These are phyloP conservation scores for Oxystoma pomonae DNA, from an alignment of 2,888 invertebrate species.

Conservation along the genomic window DNA sequence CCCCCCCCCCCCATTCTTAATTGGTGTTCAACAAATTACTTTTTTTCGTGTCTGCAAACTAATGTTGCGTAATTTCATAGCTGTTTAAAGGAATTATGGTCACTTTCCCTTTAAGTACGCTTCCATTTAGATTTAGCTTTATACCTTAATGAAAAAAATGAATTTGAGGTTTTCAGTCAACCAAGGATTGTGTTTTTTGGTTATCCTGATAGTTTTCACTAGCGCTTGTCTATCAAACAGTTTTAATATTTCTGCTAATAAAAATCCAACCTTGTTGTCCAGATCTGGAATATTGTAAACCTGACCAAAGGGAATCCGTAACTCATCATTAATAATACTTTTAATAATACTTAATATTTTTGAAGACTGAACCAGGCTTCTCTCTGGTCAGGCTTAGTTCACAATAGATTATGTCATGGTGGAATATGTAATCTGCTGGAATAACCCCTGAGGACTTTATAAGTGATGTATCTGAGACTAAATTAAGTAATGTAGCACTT, in stretches of 20 bases:
- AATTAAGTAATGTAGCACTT: not conserved
- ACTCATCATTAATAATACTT: not conserved
- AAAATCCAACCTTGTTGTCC: too few species aligned
- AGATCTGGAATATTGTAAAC: slow-evolving; percentile 3
- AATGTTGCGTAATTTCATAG: not conserved
- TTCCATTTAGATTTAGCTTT: too few species aligned
- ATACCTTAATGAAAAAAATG: too few species aligned
- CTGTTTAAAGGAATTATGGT: not conserved
- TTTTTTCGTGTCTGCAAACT: slow-evolving; percentile 1
- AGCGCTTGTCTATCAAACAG: too few species aligned
- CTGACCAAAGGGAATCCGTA: not conserved
- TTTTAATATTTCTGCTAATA: too few species aligned
- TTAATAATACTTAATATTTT: not conserved
- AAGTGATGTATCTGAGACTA: not conserved
- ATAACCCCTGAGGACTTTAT: not conserved
- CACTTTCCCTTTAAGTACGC: not conserved
- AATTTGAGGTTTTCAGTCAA: not conserved
- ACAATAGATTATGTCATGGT: not conserved
- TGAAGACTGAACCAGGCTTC: too few species aligned
- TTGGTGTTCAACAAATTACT: not conserved
- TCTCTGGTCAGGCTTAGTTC: not conserved
- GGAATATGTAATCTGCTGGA: not conserved
- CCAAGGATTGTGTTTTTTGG: not conserved
- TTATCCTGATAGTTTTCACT: not conserved
- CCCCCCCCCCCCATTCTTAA: not conserved